Percentiles rank a stretch among this genome's conserved stretches.
Conservation (phyloP, 2,113 vertebrate genomes). For the Prietella phreatophila region DNA sequence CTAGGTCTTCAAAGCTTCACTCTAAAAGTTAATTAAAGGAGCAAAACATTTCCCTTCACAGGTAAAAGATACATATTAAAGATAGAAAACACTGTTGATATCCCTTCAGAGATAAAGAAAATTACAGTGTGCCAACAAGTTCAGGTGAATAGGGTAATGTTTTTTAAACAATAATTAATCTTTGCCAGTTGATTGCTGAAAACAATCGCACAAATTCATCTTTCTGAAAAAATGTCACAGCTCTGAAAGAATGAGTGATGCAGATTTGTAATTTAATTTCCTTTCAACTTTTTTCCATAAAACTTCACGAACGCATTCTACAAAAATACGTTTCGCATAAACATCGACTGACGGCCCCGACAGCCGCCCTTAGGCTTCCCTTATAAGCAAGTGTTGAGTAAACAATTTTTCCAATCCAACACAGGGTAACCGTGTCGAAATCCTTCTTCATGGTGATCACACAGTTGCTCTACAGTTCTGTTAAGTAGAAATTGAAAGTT, state of each 20-base stretch:
- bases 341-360: not conserved
- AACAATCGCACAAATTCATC: not conserved
- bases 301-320: not conserved
- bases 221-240: not conserved
- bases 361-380: not conserved
- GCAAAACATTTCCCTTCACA: not conserved
- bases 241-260: not conserved
- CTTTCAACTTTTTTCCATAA: not conserved
- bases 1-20: not conserved
- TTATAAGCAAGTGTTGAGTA: not conserved
- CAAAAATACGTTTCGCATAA: not conserved
- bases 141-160: not conserved
- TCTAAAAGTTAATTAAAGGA: not conserved
- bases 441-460: not conserved
- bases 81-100: not conserved
- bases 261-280: not conserved
- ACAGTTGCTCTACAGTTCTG: not conserved
- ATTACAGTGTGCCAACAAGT: not conserved
- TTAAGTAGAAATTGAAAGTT: not conserved
- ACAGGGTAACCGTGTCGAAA: not conserved
- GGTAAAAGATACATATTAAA: not conserved
- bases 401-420: not conserved
- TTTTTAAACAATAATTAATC: not conserved
- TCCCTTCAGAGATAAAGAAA: not conserved
- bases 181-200: not conserved